Evolutionary conservation across 2,888 invertebrate genomes (phyloP), one percentile per base, ranked within the genome.

Genomic region (Drosophila nigritarsus): DNA sequence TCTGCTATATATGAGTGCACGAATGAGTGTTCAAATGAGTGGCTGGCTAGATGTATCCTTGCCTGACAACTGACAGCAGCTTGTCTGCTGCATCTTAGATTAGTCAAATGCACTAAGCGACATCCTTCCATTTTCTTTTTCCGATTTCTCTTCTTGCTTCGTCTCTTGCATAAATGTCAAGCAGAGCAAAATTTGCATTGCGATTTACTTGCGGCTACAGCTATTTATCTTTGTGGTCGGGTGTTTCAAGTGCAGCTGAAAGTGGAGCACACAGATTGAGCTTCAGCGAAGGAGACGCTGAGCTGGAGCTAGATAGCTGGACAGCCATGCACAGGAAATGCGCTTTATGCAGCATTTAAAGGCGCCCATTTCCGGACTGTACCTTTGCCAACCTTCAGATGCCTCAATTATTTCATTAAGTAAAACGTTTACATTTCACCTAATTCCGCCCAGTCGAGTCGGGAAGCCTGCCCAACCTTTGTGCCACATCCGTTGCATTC

Each of bases 351-450:
- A 45, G 73, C 73, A 86, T 78, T 90, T 90, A 83, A 87, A 82
- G 80, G 75, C 78, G 61, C 71, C 76, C 80, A 73, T 83, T 90
- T 88, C 90, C 90, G 75, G 74, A 55, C 45, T 61, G 66, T 27
- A 6, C 18, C 27, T 27, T 49, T 56, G 75, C 65, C 85, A 85
- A 85, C 85, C 85, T 86, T 86, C 85, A 78, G 80, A 69, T 79
- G 81, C 75, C 81, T 83, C 87, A 90, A 89, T 89, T 87, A 90
- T 91, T 90, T 87, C 85, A 90, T 86, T 89, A 88, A 75, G 90
- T 80, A 80, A 83, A 90, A 83, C 87, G 83, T 90, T 90, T 86
- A 82, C 83, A 82, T 90, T 91, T 90, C 85, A 83, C 79, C 87
- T 87, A 87, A 91, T 86, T 91, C 89, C 75, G 74, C 60, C 61